These are phyloP conservation scores for Thereuonema tuberculata DNA, from an alignment of 1,140 invertebrate genomes.

Conservation along the genomic window DNA sequence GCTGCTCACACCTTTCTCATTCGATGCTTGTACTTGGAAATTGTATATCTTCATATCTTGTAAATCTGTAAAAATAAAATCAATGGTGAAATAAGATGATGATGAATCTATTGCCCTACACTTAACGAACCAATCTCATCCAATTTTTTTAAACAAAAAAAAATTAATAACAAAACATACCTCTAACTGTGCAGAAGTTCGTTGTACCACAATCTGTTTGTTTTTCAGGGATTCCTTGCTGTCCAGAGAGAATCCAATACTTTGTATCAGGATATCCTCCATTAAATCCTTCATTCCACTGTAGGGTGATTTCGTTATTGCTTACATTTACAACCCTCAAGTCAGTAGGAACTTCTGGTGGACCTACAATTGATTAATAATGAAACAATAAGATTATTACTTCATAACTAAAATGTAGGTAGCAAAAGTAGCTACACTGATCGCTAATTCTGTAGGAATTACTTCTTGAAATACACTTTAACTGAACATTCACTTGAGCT, in stretches of 20 bases:
- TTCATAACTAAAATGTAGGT: too few relatives aligned
- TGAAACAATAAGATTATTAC: too few relatives aligned
- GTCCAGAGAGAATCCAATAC: constrained; percentile 49
- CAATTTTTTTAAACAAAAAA: neutral
- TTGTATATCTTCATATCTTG: constrained; percentile 47
- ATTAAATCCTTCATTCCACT: constrained; percentile 78
- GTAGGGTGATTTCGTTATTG: constrained; percentile 56
- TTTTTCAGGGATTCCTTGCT: constrained; percentile 44
- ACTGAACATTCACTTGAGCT: neutral
- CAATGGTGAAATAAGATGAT: too few relatives aligned
- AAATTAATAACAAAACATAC: neutral
- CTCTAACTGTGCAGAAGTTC: constrained; percentile 1
- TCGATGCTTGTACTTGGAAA: constrained; percentile 61
- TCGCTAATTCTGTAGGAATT: neutral
- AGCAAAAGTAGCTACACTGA: neutral
- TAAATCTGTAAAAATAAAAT: constrained; percentile 34
- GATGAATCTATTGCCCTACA: neutral
- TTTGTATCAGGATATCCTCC: constrained; percentile 70
- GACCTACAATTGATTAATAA: constrained; percentile 33
- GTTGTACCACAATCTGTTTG: constrained; percentile 77
- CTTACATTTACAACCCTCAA: constrained; percentile 33
- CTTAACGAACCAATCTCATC: neutral
- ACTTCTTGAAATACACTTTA: neutral
- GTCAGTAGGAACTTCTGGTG: constrained; percentile 62
- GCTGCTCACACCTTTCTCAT: constrained; percentile 66